Percentiles rank a stretch among this genome's conserved stretches.
Conservation (phyloP, 2,888 invertebrate genomes). For the Drosophila percnosoma region DNA sequence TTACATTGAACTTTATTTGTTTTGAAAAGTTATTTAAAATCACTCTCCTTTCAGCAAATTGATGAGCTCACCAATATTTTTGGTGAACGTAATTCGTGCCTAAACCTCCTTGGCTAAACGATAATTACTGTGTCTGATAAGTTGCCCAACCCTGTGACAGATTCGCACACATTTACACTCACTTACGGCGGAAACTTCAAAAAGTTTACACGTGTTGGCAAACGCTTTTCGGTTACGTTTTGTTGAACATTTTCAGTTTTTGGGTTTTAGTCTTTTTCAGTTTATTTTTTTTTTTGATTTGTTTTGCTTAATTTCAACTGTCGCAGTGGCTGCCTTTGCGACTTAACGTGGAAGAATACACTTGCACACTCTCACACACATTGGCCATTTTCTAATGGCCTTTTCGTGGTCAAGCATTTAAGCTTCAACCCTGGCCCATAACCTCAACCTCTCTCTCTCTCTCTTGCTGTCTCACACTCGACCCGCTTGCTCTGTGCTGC, state of each 20-base stretch:
- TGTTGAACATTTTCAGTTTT: constrained; percentile 6
- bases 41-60: neutral
- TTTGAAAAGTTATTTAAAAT: constrained; percentile 19
- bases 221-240: constrained; percentile 70
- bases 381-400: constrained; percentile 72
- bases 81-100: constrained; percentile 25
- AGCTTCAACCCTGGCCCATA: constrained; percentile 60
- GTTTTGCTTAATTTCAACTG: constrained; percentile 71
- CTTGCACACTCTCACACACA: constrained; percentile 13
- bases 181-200: constrained; percentile 34
- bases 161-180: constrained; percentile 46
- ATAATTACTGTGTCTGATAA: constrained; percentile 43
- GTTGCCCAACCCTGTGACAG: constrained; percentile 36
- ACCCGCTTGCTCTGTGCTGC: constrained; percentile 45
- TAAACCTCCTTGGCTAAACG: constrained; percentile 25
- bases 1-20: neutral
- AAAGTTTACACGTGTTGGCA: constrained; percentile 71
- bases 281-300: constrained; percentile 20
- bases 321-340: constrained; percentile 56
- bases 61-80: constrained; percentile 3
- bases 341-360: constrained; percentile 34
- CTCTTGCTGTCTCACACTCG: constrained; percentile 23
- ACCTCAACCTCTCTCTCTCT: constrained; percentile 43
- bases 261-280: constrained; percentile 6
- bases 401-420: constrained; percentile 81